Percentiles rank a stretch among this genome's conserved stretches.
Evolutionary conservation across 37 sponge, comb jelly and placozoan genomes (phyloP).

Genomic region (Tethya wilhelma): DNA sequence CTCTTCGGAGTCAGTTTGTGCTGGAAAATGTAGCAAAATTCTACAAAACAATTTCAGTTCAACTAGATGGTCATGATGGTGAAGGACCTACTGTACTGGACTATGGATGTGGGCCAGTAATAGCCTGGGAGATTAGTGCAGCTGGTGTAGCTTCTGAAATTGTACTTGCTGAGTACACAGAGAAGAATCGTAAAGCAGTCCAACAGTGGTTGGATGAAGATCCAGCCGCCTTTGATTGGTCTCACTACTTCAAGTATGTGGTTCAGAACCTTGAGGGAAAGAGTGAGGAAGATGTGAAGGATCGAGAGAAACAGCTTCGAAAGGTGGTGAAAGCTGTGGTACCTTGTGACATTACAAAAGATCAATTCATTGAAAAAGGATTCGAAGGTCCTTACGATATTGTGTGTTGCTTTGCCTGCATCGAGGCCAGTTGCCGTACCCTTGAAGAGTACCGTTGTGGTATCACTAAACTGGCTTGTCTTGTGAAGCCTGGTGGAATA

Average conservation of each 20-base stretch:
- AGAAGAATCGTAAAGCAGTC: constrained; percentile 5
- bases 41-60: too few relatives aligned
- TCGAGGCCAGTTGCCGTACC: background rate
- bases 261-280: constrained; percentile 45
- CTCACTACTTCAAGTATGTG: constrained; percentile 30
- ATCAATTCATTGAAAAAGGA: constrained; percentile 2
- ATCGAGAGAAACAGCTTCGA: constrained; percentile 18
- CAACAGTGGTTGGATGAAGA: constrained; percentile 34
- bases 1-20: too few relatives aligned
- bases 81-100: constrained; percentile 31
- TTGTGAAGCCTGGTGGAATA: constrained; percentile 38
- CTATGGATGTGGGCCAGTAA: constrained; percentile 36
- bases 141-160: constrained; percentile 33
- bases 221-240: constrained; percentile 23
- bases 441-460: constrained; percentile 7
- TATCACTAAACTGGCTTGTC: background rate
- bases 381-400: constrained; percentile 39
- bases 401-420: constrained; percentile 3
- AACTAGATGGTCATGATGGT: too few relatives aligned
- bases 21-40: too few relatives aligned
- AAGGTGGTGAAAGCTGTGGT: constrained; percentile 38
- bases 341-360: constrained; percentile 28
- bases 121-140: constrained; percentile 19
- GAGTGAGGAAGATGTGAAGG: constrained; percentile 5
- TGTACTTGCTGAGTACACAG: constrained; percentile 44